Base-by-base conservation (phyloP, 2,888 invertebrate species). In the Chloroclystis v-ata region DNA sequence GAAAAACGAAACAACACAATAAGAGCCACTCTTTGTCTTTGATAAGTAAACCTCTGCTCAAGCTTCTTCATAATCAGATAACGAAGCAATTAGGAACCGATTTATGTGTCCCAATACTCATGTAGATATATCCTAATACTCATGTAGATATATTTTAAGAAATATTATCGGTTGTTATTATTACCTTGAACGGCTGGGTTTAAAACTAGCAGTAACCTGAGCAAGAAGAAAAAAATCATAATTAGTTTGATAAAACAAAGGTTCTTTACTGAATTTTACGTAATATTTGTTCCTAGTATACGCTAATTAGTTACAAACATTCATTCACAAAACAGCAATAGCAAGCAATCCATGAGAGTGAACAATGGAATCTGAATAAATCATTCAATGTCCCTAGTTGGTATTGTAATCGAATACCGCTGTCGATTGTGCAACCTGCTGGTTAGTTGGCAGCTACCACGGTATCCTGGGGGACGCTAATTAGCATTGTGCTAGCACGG, bases 1-100 rank as follows among this genome's bases (percentile, higher is more conserved):
- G 61, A 68, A 67, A 69, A 72, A 61, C 60, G 61, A 65, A 75
- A 69, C 68, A 63, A 62, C 57, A 64, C 65, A 69, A 69, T 72
- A 76, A 67, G 68, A 30, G 62, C 63, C 61, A 54, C 9, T 30
- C 30, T 14, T 30, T 13, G 3, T 30, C 13, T 30, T 9, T 14
- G 4, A 14, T 13, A 14, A 30, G 13, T 9, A 8, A 3, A 8
- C 8, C 26, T 6, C 9, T 6, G n/a, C n/a, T n/a, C n/a, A 3
- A 26, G 9, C 8, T 6, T 6, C 1, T 14, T 10, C 16, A 6
- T 32, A 11, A 11, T 35, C 28, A 28, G 8, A 30, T 37, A 12
- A 12, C 11, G 9, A 3, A 28, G 9, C 2, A 47, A 56, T 54
- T 51, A n/a, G n/a, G n/a, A n/a, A 20, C 20, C 5, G 5, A 20